Base-by-base conservation (phyloP, 2,113 vertebrate genomes). In the Actenoides lindsayi region DNA sequence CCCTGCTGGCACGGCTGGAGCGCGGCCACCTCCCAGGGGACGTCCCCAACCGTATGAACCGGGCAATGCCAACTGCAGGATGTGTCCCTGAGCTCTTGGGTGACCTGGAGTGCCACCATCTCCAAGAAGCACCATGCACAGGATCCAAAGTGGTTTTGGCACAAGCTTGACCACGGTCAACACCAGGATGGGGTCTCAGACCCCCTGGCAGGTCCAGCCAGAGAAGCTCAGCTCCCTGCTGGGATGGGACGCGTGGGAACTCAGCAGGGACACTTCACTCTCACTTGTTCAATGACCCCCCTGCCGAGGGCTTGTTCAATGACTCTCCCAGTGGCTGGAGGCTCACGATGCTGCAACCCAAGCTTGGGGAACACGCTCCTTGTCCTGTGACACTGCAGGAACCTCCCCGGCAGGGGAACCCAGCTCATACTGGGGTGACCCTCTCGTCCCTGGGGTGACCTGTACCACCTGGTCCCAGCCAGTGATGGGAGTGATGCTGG, bases 401-500 rank as follows among this genome's bases (percentile, higher is more conserved):
- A 46, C 25, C 1, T 14, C 15, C 6, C 0, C 2, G 20, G 14
- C 1, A 2, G 48, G 27, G 31, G 33, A 65, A 4, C 11, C 39
- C 39, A 10, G 42, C 46, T 78, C 35, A 14, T 51, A 21, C 44
- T n/a, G 3, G 19, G 39, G 41, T 24, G 63, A 71, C 23, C 33
- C 42, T 42, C 15, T 42, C 42, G 6, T 42, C 42, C 42, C 15
- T 42, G 42, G 42, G 42, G 42, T 42, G 42, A 16, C 42, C 42
- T 15, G 15, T 42, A 17, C 20, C 0, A 0, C 31, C 46, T 16
- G 51, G 14, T 59, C 64, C 37, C 56, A 1, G 1, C n/a, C 0
- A 6, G 33, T 0, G 0, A 65, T 1, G 1, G 37, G 18, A 65
- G 25, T 0, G 2, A 31, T 9, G 59, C 69, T n/a, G 42, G 33